These are phyloP conservation scores for Mythimna vitellina DNA, from an alignment of 2,888 invertebrate genomes.

Conservation along the genomic window DNA sequence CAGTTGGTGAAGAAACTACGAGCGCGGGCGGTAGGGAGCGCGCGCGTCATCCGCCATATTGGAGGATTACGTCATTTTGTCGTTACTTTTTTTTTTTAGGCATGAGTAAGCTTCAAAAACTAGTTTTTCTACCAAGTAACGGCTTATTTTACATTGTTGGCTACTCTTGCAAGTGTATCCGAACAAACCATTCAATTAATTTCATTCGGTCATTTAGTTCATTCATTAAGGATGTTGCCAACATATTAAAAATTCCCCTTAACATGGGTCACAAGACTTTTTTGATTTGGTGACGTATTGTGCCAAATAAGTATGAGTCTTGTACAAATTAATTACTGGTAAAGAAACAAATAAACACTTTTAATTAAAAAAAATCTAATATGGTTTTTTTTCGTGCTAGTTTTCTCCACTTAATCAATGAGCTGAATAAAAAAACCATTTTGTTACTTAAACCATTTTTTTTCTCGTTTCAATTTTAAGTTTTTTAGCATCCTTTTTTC, in stretches of 20 bases:
- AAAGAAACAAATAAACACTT: too few species aligned
- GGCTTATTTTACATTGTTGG: slow-evolving; percentile 38
- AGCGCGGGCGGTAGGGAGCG: slow-evolving; percentile 79
- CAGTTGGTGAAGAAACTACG: slow-evolving; percentile 81
- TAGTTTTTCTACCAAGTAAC: slow-evolving; percentile 54
- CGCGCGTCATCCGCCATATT: slow-evolving; percentile 90
- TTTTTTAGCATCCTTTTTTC: too few species aligned
- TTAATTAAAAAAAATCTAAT: too few species aligned
- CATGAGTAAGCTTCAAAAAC: slow-evolving; percentile 59
- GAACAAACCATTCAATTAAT: slow-evolving; percentile 35
- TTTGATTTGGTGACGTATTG: too few species aligned
- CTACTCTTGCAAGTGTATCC: slow-evolving; percentile 55
- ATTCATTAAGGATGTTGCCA: slow-evolving; percentile 15
- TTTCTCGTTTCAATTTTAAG: too few species aligned
- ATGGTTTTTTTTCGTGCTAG: too few species aligned
- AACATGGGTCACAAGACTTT: rapidly evolving
- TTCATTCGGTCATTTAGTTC: slow-evolving; percentile 35
- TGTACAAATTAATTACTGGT: too few species aligned
- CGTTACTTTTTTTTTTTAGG: slow-evolving; percentile 61
- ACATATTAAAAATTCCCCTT: background rate
- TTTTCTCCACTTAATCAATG: too few species aligned
- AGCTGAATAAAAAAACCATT: too few species aligned
- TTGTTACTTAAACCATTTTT: too few species aligned
- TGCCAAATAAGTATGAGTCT: too few species aligned
- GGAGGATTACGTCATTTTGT: slow-evolving; percentile 86